These are phyloP conservation scores for Atopsyche davidsoni DNA, from an alignment of 1,140 invertebrate species.

Conservation along the genomic window DNA sequence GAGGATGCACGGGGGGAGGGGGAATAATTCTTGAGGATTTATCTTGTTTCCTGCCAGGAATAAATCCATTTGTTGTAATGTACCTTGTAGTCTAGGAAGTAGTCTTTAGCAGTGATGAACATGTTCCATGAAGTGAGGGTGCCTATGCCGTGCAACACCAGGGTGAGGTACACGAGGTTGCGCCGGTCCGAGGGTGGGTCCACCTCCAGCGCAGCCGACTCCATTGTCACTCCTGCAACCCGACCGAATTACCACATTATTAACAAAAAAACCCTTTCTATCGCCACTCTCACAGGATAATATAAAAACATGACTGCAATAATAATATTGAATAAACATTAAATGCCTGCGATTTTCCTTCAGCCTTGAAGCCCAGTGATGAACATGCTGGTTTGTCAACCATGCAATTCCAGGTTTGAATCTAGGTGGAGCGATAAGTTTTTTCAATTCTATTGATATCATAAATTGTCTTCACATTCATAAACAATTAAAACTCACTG, in stretches of 20 bases:
- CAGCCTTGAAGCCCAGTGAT: no score
- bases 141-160: conserved; percentile 93
- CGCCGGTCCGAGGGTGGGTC: conserved; percentile 74
- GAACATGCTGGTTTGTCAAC: no score
- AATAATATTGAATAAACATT: not conserved
- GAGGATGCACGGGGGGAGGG: no score
- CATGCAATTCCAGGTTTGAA: no score
- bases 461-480: no score
- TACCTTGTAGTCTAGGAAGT: conserved; percentile 90
- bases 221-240: conserved; percentile 62
- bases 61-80: no score
- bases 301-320: not conserved
- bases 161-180: conserved; percentile 82
- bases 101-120: conserved; percentile 96
- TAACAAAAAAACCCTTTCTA: not conserved
- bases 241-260: conserved; percentile 1
- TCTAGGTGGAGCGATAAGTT: no score
- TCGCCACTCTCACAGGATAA: not conserved
- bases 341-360: no score
- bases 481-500: no score
- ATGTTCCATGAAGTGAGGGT: conserved; percentile 98
- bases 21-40: no score
- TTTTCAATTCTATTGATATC: no score
- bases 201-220: conserved; percentile 61
- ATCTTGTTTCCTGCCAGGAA: no score